Conservation (phyloP, 2,113 vertebrate species). For the Ciconia boyciana region DNA sequence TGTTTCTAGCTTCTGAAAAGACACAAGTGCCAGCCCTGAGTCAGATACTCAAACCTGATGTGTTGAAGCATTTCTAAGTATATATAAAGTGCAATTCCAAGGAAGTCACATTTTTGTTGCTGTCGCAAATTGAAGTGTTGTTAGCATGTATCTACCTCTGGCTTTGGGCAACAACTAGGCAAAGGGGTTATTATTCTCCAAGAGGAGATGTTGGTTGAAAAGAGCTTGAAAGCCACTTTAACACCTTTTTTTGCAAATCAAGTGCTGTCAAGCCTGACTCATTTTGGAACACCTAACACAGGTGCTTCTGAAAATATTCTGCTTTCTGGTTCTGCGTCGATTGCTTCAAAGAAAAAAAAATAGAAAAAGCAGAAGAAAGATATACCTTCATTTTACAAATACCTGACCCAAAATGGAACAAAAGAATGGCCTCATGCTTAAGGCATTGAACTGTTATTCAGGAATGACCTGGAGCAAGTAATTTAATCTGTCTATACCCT, state of each 20-base stretch:
- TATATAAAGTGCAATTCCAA: background rate
- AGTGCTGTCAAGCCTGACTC: background rate
- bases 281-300: background rate
- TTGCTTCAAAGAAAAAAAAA: background rate
- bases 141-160: background rate
- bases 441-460: conserved; percentile 12
- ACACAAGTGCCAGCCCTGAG: background rate
- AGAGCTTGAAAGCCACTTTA: background rate
- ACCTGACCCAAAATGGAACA: conserved; percentile 9
- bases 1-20: background rate
- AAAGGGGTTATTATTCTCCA: background rate
- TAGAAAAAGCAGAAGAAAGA: background rate
- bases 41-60: background rate
- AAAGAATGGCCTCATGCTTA: conserved; percentile 11
- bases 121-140: background rate
- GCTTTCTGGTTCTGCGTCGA: background rate
- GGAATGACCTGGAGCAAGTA: background rate
- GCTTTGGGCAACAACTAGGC: background rate
- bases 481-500: conserved; percentile 24
- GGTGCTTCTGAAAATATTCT: conserved; percentile 17
- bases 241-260: background rate
- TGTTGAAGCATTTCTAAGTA: background rate
- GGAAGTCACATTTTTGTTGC: background rate
- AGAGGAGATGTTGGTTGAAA: background rate
- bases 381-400: conserved; percentile 33